phyloP scores from a whole-genome alignment of 2,113 vertebrate species.

The Tupaia tana region DNA sequence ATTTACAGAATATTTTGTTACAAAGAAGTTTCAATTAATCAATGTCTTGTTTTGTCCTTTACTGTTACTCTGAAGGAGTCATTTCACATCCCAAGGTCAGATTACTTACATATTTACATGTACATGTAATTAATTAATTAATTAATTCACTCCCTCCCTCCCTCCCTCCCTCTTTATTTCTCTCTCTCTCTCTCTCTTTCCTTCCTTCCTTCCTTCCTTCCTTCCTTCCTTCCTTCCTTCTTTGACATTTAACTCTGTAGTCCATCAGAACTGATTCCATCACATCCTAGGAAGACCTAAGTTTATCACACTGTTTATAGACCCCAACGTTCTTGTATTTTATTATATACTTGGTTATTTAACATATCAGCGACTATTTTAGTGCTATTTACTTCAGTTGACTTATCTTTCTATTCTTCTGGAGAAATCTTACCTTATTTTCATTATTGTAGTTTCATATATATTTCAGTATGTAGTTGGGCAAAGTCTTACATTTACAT shows the following conservation, averaged over 20 bases:
- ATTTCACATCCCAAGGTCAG: neutral
- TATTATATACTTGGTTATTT: neutral
- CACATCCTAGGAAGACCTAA: neutral
- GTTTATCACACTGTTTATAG: neutral
- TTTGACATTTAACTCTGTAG: neutral
- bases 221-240: neutral
- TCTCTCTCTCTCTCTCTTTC: too few species aligned
- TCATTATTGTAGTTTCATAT: neutral
- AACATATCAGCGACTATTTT: neutral
- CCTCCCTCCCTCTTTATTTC: neutral
- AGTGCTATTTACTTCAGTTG: neutral
- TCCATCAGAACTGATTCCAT: conserved; percentile 8
- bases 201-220: too few species aligned
- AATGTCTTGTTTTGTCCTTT: neutral
- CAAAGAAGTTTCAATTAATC: conserved; percentile 41
- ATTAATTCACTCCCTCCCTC: neutral
- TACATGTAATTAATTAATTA: neutral
- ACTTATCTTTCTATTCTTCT: neutral
- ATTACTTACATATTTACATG: neutral
- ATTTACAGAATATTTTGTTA: neutral
- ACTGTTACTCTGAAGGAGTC: neutral
- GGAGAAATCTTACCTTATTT: neutral
- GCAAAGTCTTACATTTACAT: neutral
- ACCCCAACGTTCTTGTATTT: neutral
- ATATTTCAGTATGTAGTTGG: neutral